Evolutionary conservation across 1,140 invertebrate genomes (phyloP).

Genomic region (Andricus grossulariae): DNA sequence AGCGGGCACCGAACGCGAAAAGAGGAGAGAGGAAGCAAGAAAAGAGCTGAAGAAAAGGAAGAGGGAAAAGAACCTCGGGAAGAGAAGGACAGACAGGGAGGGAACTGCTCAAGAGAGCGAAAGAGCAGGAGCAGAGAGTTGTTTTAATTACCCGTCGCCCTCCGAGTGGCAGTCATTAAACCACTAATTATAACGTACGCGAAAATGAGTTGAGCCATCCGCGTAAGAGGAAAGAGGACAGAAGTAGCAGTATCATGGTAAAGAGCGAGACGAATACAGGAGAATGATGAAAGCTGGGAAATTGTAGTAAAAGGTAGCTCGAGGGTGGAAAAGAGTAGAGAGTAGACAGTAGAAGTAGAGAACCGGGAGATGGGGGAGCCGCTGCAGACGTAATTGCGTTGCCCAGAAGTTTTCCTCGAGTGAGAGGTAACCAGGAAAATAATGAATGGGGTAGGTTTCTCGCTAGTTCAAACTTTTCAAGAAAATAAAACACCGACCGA

Average conservation of each 20-base stretch:
- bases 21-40: background rate
- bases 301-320: conserved; percentile 58
- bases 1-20: conserved; percentile 30
- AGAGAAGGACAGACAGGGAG: conserved; percentile 11
- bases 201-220: conserved; percentile 69
- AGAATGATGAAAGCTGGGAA: conserved; percentile 43
- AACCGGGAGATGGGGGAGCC: conserved; percentile 32
- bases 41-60: conserved; percentile 31
- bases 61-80: conserved; percentile 40
- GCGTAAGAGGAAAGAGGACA: conserved; percentile 49
- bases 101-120: conserved; percentile 36
- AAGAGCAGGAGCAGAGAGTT: conserved; percentile 51
- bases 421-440: conserved; percentile 75
- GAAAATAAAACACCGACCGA: conserved; percentile 45
- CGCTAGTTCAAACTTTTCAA: conserved; percentile 31
- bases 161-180: conserved; percentile 72
- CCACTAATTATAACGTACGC: conserved; percentile 76
- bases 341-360: background rate
- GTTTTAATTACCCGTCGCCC: conserved; percentile 75
- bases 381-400: conserved; percentile 73
- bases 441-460: conserved; percentile 66
- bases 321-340: conserved; percentile 45
- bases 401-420: conserved; percentile 73
- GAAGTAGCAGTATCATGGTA: conserved; percentile 14
- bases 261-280: conserved; percentile 33